Evolutionary conservation across 2,113 vertebrate genomes (phyloP), one percentile per base, ranked within the genome.

Genomic region (Lontra canadensis): DNA sequence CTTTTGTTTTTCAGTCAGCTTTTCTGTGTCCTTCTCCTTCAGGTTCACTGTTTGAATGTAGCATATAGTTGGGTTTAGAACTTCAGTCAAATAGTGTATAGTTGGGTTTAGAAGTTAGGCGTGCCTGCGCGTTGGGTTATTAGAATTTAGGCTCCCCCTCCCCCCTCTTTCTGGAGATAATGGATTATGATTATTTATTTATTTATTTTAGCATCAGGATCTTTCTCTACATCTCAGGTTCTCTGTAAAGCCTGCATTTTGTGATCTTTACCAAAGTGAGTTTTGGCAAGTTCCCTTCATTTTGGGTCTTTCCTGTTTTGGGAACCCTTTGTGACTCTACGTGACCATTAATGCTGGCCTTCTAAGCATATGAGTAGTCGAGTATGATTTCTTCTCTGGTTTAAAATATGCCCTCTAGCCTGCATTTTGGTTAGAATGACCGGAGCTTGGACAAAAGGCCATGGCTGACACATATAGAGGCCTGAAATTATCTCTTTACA

Each of bases 361-460:
- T 52, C 74, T 79, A n/a, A 73, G 31, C 31, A 55, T 61, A 12
- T 69, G 34, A 49, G 1, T 80, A n/a, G 31, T 36, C 55, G 67
- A 44, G 25, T 74, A 1, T 74, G 31, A 92, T 47, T 96, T 84
- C 26, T 92, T 71, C 63, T 79, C n/a, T 95, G n/a, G 9, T 86
- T 95, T 65, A 85, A 31, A 96, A 78, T 80, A 69, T 95, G 36
- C 55, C 69, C 61, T 94, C 79, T 39, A 21, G 65, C 39, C 36
- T 91, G 20, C 34, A 42, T 96, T 97, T 96, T 93, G 87, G 59
- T 90, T 95, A 57, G 52, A 73, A 31, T 87, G 81, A 76, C 87
- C 63, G 78, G 61, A 93, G 44, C 76, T 42, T 76, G 36, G 63
- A 90, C 71, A 65, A 84, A 94, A 96, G 84, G 67, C 80, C 80